Percentiles rank a stretch among this genome's conserved stretches.
These are phyloP conservation scores for Cataglyphis hispanica DNA, from an alignment of 1,140 invertebrate genomes.

Conservation along the genomic window DNA sequence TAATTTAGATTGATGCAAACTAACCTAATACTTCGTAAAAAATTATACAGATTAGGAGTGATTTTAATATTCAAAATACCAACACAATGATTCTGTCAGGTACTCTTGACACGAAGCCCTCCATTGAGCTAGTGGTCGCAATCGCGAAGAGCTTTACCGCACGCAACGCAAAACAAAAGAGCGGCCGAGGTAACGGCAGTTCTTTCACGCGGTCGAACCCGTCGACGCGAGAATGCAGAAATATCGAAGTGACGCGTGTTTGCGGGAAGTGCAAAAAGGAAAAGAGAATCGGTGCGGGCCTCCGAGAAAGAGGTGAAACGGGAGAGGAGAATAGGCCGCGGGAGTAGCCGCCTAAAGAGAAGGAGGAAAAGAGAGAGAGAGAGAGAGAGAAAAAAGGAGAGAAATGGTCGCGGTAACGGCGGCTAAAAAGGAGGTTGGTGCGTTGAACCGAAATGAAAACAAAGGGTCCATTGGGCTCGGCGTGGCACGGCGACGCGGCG, in stretches of 20 bases:
- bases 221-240: slow-evolving; percentile 59
- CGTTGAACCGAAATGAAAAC: slow-evolving; percentile 79
- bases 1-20: background rate
- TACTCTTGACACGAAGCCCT: slow-evolving; percentile 38
- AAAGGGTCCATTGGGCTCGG: slow-evolving; percentile 77
- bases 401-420: slow-evolving; percentile 53
- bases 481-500: slow-evolving; percentile 59
- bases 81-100: slow-evolving; percentile 35
- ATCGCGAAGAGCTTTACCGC: slow-evolving; percentile 38
- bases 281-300: background rate
- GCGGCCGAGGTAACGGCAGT: slow-evolving; percentile 28
- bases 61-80: slow-evolving; percentile 25
- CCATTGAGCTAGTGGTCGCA: slow-evolving; percentile 27
- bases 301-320: slow-evolving; percentile 37
- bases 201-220: slow-evolving; percentile 45
- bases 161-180: slow-evolving; percentile 46
- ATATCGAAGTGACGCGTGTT: slow-evolving; percentile 61
- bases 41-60: background rate
- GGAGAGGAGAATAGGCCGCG: slow-evolving; percentile 10
- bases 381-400: slow-evolving; percentile 5
- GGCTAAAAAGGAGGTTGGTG: slow-evolving; percentile 57
- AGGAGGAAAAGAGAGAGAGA: background rate
- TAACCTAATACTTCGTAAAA: background rate
- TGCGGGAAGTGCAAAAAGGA: slow-evolving; percentile 47
- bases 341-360: background rate